phyloP scores from a whole-genome alignment of 2,888 invertebrate genomes.

The Altica lythri region DNA sequence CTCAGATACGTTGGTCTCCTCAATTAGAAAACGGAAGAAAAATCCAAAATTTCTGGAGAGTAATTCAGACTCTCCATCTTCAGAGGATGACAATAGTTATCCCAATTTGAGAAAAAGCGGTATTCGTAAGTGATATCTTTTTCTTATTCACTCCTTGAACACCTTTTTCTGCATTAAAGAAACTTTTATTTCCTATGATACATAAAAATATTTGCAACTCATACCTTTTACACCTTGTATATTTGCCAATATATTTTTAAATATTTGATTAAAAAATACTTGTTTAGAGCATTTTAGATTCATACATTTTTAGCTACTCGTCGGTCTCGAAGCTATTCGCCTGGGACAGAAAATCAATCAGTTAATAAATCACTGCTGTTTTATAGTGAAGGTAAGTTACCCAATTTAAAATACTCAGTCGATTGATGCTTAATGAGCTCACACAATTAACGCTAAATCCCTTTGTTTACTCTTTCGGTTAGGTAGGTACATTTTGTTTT shows the following conservation, averaged over 20 bases:
- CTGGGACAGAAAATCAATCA: slow-evolving; percentile 6
- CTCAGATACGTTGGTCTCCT: slow-evolving; percentile 5
- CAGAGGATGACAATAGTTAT: slow-evolving; percentile 11
- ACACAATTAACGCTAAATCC: no score
- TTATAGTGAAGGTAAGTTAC: slow-evolving; percentile 12
- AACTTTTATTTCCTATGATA: not conserved
- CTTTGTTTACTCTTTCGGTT: no score
- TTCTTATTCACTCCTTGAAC: slow-evolving; percentile 7
- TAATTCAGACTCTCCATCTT: slow-evolving; percentile 9
- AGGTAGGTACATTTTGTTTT: no score
- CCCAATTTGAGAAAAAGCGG: slow-evolving; percentile 4
- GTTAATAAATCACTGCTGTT: slow-evolving; percentile 7
- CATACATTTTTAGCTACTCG: slow-evolving; percentile 14
- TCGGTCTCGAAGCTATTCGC: slow-evolving; percentile 13
- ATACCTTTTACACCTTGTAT: slow-evolving; percentile 10
- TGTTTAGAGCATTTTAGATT: slow-evolving; percentile 9
- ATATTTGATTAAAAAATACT: not conserved
- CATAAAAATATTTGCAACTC: slow-evolving; percentile 5
- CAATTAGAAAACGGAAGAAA: slow-evolving; percentile 5
- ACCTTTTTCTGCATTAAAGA: not conserved
- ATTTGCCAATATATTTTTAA: slow-evolving; percentile 1
- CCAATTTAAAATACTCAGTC: not conserved
- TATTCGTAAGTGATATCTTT: slow-evolving; percentile 9
- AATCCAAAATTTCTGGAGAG: slow-evolving; percentile 7
- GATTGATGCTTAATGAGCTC: no score